Conservation (phyloP, 1,140 invertebrate genomes). For the Antheraea pernyi region DNA sequence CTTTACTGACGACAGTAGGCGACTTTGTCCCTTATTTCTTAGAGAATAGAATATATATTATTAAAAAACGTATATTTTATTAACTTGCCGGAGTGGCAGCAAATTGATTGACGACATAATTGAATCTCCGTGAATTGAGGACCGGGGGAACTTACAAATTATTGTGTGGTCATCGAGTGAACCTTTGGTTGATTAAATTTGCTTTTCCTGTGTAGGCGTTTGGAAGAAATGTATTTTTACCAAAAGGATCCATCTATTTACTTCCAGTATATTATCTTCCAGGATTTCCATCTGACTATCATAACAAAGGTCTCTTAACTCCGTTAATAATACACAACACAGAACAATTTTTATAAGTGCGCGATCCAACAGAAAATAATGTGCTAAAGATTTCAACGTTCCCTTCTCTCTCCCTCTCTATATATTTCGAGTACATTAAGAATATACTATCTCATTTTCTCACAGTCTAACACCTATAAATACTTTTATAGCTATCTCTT, state of each 20-base stretch:
- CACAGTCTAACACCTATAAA: too few relatives aligned
- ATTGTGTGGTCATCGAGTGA: background rate
- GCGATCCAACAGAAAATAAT: too few relatives aligned
- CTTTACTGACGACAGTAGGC: background rate
- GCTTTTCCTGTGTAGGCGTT: background rate
- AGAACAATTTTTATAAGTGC: too few relatives aligned
- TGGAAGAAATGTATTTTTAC: background rate
- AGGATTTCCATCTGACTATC: too few relatives aligned
- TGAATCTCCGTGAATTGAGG: conserved; percentile 13
- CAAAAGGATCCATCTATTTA: background rate
- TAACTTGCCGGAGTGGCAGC: conserved; percentile 9
- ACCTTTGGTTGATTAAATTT: background rate
- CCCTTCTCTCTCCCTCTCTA: too few relatives aligned
- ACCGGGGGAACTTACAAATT: conserved; percentile 6
- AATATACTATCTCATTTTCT: too few relatives aligned
- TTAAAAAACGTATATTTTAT: background rate
- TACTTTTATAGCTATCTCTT: too few relatives aligned
- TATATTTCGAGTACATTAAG: too few relatives aligned
- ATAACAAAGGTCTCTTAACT: too few relatives aligned
- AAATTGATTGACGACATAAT: conserved; percentile 26
- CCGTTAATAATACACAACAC: too few relatives aligned
- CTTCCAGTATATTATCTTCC: too few relatives aligned
- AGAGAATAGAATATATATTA: background rate
- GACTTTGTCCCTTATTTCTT: background rate
- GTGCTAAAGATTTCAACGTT: too few relatives aligned